Evolutionary conservation across 2,888 invertebrate species (phyloP).

Genomic region (Morpho helenor): DNA sequence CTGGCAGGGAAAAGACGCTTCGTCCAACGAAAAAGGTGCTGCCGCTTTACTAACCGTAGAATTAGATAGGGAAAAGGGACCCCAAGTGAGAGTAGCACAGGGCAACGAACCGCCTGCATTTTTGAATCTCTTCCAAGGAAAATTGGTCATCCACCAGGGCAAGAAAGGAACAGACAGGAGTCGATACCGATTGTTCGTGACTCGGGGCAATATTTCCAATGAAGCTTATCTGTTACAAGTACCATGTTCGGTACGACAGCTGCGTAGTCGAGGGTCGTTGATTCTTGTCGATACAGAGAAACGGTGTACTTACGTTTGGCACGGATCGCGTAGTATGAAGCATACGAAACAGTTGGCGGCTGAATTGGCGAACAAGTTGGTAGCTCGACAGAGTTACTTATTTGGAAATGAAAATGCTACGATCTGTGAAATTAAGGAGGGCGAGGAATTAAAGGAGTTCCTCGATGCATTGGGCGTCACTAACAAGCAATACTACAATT

Average conservation of each 20-base stretch:
- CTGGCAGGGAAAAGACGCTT: constrained; percentile 94
- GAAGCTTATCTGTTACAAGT: constrained; percentile 92
- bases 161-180: constrained; percentile 80
- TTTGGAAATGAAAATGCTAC: constrained; percentile 72
- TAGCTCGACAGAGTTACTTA: constrained; percentile 81
- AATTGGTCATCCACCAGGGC: constrained; percentile 88
- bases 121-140: constrained; percentile 89
- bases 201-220: constrained; percentile 85
- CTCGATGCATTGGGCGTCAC: constrained; percentile 76
- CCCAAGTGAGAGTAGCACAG: constrained; percentile 92
- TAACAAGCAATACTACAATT: constrained; percentile 81
- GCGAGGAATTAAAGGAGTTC: constrained; percentile 85
- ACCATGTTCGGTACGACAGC: constrained; percentile 83
- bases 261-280: constrained; percentile 90
- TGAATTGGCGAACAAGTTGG: constrained; percentile 80
- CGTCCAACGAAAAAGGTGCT: constrained; percentile 94
- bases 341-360: constrained; percentile 83
- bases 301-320: constrained; percentile 87
- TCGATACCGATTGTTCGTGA: constrained; percentile 82
- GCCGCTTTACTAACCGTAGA: constrained; percentile 95
- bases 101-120: constrained; percentile 94
- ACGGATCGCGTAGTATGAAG: constrained; percentile 85
- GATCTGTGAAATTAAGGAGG: constrained; percentile 84
- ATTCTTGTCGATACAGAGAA: constrained; percentile 85
- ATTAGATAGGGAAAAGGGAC: constrained; percentile 91